phyloP scores from a whole-genome alignment of 2,113 vertebrate species.

The Cavia porcellus region DNA sequence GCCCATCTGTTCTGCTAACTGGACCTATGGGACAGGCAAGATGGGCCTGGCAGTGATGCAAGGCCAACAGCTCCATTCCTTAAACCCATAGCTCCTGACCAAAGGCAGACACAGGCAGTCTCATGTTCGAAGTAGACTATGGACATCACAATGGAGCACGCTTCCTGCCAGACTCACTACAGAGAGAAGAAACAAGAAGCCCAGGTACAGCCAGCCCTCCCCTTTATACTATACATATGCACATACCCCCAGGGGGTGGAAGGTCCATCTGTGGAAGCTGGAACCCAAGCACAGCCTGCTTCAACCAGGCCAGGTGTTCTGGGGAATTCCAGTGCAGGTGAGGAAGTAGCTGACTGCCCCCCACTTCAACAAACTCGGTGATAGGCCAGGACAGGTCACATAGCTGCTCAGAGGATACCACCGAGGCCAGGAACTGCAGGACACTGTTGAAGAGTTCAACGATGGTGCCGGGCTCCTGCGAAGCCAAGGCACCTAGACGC shows the following conservation, averaged over 20 bases:
- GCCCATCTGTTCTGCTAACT: neutral
- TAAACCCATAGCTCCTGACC: neutral
- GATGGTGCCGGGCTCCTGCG: constrained; percentile 90
- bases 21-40: neutral
- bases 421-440: constrained; percentile 90
- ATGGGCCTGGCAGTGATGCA: neutral
- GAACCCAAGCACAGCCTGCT: constrained; percentile 91
- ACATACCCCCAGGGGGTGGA: constrained; percentile 88
- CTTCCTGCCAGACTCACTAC: neutral
- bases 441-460: constrained; percentile 93
- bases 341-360: constrained; percentile 90
- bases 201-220: neutral
- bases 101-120: neutral
- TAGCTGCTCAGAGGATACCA: constrained; percentile 90
- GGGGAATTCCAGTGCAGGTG: constrained; percentile 93
- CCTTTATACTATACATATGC: fast-evolving
- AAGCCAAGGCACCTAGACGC: constrained; percentile 83
- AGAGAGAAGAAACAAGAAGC: neutral
- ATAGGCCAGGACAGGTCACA: constrained; percentile 94
- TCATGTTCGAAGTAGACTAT: neutral
- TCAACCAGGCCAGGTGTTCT: constrained; percentile 93
- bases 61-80: neutral
- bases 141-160: neutral
- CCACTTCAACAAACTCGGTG: constrained; percentile 90
- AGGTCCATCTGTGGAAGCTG: constrained; percentile 93